These are phyloP conservation scores for Diplolepis rosae DNA, from an alignment of 2,888 invertebrate species.

Conservation along the genomic window DNA sequence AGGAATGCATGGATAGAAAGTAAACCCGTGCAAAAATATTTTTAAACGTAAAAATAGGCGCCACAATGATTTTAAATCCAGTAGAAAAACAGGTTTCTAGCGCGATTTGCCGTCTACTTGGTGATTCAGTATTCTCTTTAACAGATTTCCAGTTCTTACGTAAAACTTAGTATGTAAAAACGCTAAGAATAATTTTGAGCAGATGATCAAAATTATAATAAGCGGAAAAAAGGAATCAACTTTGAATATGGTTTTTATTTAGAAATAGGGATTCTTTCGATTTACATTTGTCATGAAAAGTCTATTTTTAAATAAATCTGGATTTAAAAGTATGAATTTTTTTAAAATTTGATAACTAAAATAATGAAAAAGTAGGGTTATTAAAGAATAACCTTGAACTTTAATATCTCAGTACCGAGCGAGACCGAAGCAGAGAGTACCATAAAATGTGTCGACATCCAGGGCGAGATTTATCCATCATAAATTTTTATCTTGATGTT, in stretches of 20 bases:
- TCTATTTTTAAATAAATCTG: too few relatives aligned
- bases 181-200: not conserved
- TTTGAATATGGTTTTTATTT: not conserved
- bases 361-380: constrained; percentile 41
- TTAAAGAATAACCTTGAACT: constrained; percentile 60
- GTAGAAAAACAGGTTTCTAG: constrained; percentile 28
- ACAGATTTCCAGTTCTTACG: not conserved
- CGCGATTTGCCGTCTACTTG: not conserved
- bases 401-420: constrained; percentile 24
- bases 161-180: constrained; percentile 6
- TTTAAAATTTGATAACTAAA: too few relatives aligned
- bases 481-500: not conserved
- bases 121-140: constrained; percentile 1
- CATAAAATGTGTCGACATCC: constrained; percentile 67
- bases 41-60: not conserved
- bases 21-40: not conserved
- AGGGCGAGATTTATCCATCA: not conserved
- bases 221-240: not conserved
- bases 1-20: not conserved
- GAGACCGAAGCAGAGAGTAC: constrained; percentile 53
- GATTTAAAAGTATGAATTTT: too few relatives aligned
- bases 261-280: not conserved
- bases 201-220: not conserved
- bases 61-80: constrained; percentile 8
- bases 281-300: too few relatives aligned